Evolutionary conservation across 1,140 invertebrate species (phyloP).

Genomic region (Neodiprion pinetum): DNA sequence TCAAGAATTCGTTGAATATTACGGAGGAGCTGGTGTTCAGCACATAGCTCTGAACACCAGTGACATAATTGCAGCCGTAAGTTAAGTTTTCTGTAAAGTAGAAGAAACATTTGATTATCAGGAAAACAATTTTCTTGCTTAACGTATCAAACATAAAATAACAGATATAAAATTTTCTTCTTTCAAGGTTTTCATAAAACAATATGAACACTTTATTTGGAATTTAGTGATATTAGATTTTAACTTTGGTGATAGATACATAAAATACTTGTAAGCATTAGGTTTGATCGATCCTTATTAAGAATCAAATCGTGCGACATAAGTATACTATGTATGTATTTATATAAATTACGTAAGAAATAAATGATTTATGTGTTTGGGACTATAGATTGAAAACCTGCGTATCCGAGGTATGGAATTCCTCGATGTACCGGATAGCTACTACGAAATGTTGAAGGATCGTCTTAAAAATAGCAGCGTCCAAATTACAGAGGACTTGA

Average conservation of each 20-base stretch:
- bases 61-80: conserved; percentile 89
- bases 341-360: conserved; percentile 10
- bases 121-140: background rate
- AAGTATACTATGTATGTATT: background rate
- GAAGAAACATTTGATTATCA: background rate
- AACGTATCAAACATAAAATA: background rate
- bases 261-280: conserved; percentile 16
- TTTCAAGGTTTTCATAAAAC: background rate
- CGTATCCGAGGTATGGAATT: conserved; percentile 88
- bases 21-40: conserved; percentile 96
- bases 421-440: conserved; percentile 86
- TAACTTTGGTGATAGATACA: conserved; percentile 13
- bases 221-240: conserved; percentile 16
- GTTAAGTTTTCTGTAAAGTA: conserved; percentile 34
- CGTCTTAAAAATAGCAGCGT: conserved; percentile 80
- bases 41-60: conserved; percentile 96
- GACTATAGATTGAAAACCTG: conserved; percentile 77
- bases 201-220: conserved; percentile 12
- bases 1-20: conserved; percentile 98
- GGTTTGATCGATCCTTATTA: conserved; percentile 20
- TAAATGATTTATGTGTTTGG: conserved; percentile 28
- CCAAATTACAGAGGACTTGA: conserved; percentile 85
- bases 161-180: background rate
- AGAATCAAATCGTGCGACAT: no score
- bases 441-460: conserved; percentile 87